Evolutionary conservation across 2,113 vertebrate genomes (phyloP).

Genomic region (Lagopus muta): DNA sequence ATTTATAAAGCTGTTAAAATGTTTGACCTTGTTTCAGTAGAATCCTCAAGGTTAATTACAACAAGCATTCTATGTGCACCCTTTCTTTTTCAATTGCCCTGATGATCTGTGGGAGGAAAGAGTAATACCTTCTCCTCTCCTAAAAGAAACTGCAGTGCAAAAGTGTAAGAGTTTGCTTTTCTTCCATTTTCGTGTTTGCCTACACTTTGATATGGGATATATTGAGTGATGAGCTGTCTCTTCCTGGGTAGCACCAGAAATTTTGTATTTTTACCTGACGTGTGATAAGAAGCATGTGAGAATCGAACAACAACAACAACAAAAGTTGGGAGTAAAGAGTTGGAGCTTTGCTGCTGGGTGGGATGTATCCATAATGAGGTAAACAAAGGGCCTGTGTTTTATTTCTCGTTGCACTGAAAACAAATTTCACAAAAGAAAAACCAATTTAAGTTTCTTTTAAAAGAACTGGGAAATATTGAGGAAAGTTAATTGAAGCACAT

Average conservation of each 20-base stretch:
- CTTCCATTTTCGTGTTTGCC: slow-evolving; percentile 31
- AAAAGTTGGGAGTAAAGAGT: slow-evolving; percentile 28
- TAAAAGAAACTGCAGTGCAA: background rate
- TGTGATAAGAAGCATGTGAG: slow-evolving; percentile 14
- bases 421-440: slow-evolving; percentile 78
- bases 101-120: slow-evolving; percentile 40
- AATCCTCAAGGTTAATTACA: slow-evolving; percentile 65
- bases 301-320: background rate
- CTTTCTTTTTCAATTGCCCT: slow-evolving; percentile 28
- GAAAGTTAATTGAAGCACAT: slow-evolving; percentile 83
- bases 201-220: slow-evolving; percentile 53
- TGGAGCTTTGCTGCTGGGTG: slow-evolving; percentile 40
- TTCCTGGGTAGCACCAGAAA: slow-evolving; percentile 11
- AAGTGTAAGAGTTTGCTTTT: slow-evolving; percentile 48
- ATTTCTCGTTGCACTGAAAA: slow-evolving; percentile 70
- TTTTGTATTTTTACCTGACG: slow-evolving; percentile 28
- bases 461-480: slow-evolving; percentile 80
- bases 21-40: slow-evolving; percentile 67
- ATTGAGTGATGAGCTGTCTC: background rate
- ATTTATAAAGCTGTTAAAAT: slow-evolving; percentile 61
- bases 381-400: slow-evolving; percentile 64
- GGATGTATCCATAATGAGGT: slow-evolving; percentile 75
- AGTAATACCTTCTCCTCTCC: slow-evolving; percentile 35
- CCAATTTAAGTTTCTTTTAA: slow-evolving; percentile 82
- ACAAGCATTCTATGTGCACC: background rate